Conservation (phyloP, 2,888 invertebrate genomes). For the Sepioteuthis lessoniana region DNA sequence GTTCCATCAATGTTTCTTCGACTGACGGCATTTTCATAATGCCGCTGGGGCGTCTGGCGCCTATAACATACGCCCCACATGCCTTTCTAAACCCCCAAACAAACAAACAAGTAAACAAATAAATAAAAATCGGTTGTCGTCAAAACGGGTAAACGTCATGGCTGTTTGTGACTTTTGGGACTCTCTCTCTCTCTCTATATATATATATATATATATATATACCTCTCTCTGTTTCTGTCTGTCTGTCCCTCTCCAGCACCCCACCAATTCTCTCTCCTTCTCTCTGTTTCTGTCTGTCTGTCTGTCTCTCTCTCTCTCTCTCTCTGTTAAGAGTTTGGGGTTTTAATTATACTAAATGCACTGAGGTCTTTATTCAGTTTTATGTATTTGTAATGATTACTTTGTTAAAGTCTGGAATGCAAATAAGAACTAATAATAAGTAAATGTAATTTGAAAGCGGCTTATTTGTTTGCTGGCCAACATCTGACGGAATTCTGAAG, state of each 20-base stretch:
- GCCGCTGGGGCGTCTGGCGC: too few relatives aligned
- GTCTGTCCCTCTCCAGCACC: too few relatives aligned
- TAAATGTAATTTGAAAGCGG: background rate
- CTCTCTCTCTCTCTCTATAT: background rate
- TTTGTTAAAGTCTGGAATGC: background rate
- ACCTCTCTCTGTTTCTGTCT: too few relatives aligned
- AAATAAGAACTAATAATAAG: background rate
- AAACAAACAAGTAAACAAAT: too few relatives aligned
- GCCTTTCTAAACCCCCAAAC: too few relatives aligned
- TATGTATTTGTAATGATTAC: background rate
- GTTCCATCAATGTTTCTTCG: too few relatives aligned
- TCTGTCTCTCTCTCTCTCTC: background rate
- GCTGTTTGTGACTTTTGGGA: too few relatives aligned
- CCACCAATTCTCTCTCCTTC: background rate
- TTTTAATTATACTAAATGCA: background rate
- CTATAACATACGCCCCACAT: too few relatives aligned
- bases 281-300: background rate
- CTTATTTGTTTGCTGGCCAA: background rate
- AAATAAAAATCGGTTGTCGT: too few relatives aligned
- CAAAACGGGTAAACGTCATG: too few relatives aligned
- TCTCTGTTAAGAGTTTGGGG: background rate
- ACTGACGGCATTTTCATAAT: too few relatives aligned
- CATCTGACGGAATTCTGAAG: background rate
- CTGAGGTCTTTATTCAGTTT: background rate
- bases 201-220: background rate